Base-by-base conservation (phyloP, 2,888 invertebrate genomes). In the Cataglyphis rosenhaueri region DNA sequence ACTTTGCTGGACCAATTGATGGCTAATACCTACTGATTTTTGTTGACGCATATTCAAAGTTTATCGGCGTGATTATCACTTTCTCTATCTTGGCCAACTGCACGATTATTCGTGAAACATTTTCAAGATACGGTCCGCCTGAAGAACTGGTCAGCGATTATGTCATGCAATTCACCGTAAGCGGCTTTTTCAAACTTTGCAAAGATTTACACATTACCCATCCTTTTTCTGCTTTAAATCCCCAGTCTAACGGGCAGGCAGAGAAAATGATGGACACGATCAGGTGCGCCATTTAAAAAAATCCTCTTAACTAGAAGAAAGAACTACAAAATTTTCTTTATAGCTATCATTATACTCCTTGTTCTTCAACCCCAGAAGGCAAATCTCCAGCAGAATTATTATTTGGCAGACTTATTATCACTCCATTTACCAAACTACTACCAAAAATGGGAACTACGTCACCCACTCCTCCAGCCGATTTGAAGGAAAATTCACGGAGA, bases 221-320 rank as follows among this genome's bases (percentile, higher is more conserved):
- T 21, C 21, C 21, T 4, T 1, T 70, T 0, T n/a, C 52, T 5
- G 8, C 55, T 0, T 18, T 71, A 0, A 59, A 71, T 8, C 38
- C 57, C 0, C 59, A 59, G 15, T 73, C 29, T 0, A 73, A 73
- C 25, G 29, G 59, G 3, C 73, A 79, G 1, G 79, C 35, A 0
- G 48, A 70, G 1, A 70, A 48, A 1, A 79, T 70, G 70, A 48
- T 79, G 1, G 61, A 78, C 5, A 32, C 57, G 0, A 4, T 79
- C 0, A 79, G 70, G 21, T 32, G 44, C 8, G 48, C 32, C 0
- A 79, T 68, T 6, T 21, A 68, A 0, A 79, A 61, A 0, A 10
- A 78, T 10, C 21, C 35, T 10, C 0, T 15, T 0, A 41, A 57
- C 3, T 71, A 25, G 35, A 59, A 38, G 3, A 4, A 15, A 8